These are phyloP conservation scores for Bolinopsis microptera DNA, from an alignment of 37 sponge, comb jelly and placozoan species.

Conservation along the genomic window DNA sequence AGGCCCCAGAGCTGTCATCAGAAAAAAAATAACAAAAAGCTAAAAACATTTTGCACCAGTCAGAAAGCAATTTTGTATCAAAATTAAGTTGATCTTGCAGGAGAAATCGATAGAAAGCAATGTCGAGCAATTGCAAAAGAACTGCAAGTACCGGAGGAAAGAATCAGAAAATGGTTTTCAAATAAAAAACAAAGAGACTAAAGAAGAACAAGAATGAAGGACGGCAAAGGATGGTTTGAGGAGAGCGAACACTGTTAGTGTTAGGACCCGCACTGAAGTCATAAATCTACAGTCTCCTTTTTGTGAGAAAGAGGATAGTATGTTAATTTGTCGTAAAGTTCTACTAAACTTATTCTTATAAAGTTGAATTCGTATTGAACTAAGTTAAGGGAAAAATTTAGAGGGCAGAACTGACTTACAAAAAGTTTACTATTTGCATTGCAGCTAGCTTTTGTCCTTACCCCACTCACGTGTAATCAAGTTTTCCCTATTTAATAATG, in stretches of 20 bases:
- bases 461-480: constrained; percentile 7
- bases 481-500: not conserved
- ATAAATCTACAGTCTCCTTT: not conserved
- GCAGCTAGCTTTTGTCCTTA: not conserved
- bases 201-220: not conserved
- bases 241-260: not conserved
- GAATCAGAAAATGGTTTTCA: not conserved
- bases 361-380: not conserved
- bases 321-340: not conserved
- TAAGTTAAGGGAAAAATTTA: not conserved
- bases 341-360: not conserved
- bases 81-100: not conserved
- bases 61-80: not conserved
- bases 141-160: not conserved
- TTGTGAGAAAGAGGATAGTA: not conserved
- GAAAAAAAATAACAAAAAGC: not conserved
- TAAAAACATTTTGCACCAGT: not conserved
- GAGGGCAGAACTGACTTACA: not conserved
- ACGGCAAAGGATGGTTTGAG: not conserved
- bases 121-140: not conserved
- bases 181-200: not conserved
- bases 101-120: not conserved
- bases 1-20: not conserved
- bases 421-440: not conserved
- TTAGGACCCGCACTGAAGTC: not conserved